These are phyloP conservation scores for Salvelinus namaycush DNA, from an alignment of 2,113 vertebrate genomes.

Conservation along the genomic window DNA sequence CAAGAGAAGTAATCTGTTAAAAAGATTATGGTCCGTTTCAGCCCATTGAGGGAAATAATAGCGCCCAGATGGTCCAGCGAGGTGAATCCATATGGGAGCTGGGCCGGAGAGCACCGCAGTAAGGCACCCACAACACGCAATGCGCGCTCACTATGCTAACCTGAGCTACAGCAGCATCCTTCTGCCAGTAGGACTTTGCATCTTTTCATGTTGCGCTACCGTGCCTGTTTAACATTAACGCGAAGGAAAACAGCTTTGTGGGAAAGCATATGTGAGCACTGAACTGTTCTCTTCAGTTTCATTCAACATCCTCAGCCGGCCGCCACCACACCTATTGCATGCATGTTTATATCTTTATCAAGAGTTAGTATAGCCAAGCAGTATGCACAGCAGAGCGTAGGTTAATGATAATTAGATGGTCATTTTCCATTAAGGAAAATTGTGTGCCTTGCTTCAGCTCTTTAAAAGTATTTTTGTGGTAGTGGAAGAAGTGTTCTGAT, in stretches of 20 bases:
- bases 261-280: not conserved
- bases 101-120: slow-evolving; percentile 39
- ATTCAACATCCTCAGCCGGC: not conserved
- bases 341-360: not conserved
- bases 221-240: slow-evolving; percentile 11
- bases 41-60: slow-evolving; percentile 67
- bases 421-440: no score
- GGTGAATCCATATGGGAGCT: slow-evolving; percentile 59
- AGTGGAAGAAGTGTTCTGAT: no score
- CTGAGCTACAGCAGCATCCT: slow-evolving; percentile 1
- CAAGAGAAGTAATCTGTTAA: slow-evolving; percentile 63
- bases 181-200: slow-evolving; percentile 6
- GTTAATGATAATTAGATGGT: not conserved
- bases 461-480: no score
- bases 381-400: not conserved
- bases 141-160: slow-evolving; percentile 44
- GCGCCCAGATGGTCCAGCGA: slow-evolving; percentile 66
- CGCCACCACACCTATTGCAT: not conserved
- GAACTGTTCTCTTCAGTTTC: not conserved
- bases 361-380: not conserved
- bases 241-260: slow-evolving; percentile 1
- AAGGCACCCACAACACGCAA: slow-evolving; percentile 61
- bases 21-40: slow-evolving; percentile 65
- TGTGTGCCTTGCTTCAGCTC: no score
- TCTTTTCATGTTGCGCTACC: not conserved